These are phyloP conservation scores for Megalonaias nervosa DNA, from an alignment of 1,140 invertebrate species.

Conservation along the genomic window DNA sequence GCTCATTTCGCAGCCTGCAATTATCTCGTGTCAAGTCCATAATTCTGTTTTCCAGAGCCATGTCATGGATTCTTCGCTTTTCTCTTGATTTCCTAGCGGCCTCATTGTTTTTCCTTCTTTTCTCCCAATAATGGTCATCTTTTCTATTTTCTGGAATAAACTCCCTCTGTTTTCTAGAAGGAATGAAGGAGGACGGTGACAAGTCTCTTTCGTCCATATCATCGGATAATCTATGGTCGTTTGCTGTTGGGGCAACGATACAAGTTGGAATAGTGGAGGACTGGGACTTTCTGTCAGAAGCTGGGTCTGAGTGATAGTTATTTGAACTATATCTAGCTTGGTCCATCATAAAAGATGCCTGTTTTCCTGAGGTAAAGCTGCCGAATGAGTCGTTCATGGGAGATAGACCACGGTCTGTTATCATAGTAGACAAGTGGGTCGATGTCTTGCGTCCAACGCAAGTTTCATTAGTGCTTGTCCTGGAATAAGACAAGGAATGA, in stretches of 20 bases:
- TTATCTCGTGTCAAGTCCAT: conserved; percentile 96
- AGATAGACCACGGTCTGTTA: too few relatives aligned
- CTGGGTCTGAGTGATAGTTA: too few relatives aligned
- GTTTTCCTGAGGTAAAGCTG: too few relatives aligned
- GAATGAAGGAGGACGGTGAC: conserved; percentile 39
- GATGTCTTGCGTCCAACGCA: too few relatives aligned
- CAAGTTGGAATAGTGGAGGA: conserved; percentile 35
- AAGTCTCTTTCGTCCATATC: conserved; percentile 13
- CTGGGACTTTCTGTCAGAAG: too few relatives aligned
- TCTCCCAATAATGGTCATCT: conserved; percentile 98
- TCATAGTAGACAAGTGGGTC: too few relatives aligned
- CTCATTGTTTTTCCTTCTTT: conserved; percentile 94
- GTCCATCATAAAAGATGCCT: too few relatives aligned
- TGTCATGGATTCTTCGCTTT: conserved; percentile 96
- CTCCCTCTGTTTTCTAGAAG: conserved; percentile 87
- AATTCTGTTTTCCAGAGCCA: conserved; percentile 95
- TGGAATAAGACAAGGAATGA: too few relatives aligned
- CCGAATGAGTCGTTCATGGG: too few relatives aligned
- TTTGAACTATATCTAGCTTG: too few relatives aligned
- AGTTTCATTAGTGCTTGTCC: too few relatives aligned
- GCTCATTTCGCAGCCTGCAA: conserved; percentile 91
- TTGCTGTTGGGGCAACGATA: conserved; percentile 42
- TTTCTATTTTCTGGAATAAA: conserved; percentile 98
- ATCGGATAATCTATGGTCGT: conserved; percentile 19
- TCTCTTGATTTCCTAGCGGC: conserved; percentile 95